These are phyloP conservation scores for Grantiella picta DNA, from an alignment of 2,113 vertebrate genomes.

Conservation along the genomic window DNA sequence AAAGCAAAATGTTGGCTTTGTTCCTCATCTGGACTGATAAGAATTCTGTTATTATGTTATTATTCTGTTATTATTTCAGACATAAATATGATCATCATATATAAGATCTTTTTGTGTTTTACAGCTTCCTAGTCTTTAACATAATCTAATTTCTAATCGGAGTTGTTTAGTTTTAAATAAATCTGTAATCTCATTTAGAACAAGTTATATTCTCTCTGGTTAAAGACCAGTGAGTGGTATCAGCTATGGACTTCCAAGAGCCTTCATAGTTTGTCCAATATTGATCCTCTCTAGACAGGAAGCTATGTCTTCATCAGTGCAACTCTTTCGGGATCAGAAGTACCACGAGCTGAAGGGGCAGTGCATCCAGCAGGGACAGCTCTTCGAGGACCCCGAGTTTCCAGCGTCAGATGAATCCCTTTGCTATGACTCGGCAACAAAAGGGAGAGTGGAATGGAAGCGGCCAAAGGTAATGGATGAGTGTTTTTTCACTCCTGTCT, in stretches of 20 bases:
- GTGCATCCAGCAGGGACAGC: conserved; percentile 72
- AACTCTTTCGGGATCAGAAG: conserved; percentile 80
- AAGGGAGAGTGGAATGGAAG: conserved; percentile 84
- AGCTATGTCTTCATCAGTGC: conserved; percentile 75
- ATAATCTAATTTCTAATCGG: background rate
- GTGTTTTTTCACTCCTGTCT: background rate
- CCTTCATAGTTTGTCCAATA: background rate
- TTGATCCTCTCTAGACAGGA: background rate
- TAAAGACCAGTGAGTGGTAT: background rate
- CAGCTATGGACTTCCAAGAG: background rate
- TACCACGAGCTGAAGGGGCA: conserved; percentile 80
- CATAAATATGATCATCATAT: background rate
- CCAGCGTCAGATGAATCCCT: conserved; percentile 82
- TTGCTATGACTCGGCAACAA: conserved; percentile 75
- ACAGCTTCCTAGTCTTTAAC: background rate
- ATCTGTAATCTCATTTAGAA: background rate
- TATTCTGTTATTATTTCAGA: background rate
- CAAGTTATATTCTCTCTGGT: background rate
- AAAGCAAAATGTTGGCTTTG: background rate
- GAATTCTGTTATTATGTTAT: background rate
- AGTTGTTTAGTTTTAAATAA: background rate
- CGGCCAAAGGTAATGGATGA: conserved; percentile 81
- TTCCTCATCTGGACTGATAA: background rate
- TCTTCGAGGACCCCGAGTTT: conserved; percentile 90
- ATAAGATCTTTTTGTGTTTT: background rate